Percentiles rank a stretch among this genome's conserved stretches.
Conservation (phyloP, 2,888 invertebrate species). For the Hoplodrina ambigua region DNA sequence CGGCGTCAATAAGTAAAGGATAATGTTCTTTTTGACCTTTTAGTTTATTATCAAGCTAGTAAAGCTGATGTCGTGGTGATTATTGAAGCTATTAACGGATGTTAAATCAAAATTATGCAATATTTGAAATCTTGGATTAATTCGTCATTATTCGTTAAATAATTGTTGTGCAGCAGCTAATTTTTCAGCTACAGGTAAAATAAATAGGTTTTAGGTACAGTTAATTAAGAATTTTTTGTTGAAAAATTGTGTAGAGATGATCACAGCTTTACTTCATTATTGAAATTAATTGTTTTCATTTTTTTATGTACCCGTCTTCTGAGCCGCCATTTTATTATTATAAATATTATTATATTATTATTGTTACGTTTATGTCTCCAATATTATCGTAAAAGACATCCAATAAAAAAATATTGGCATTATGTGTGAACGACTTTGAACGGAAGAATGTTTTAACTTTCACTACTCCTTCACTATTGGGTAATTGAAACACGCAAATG, state of each 20-base stretch:
- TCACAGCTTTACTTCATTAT: not conserved
- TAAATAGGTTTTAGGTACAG: not conserved
- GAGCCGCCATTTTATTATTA: not conserved
- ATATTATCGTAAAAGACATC: not conserved
- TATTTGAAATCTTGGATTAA: not conserved
- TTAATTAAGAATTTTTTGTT: not conserved
- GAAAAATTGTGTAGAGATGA: not conserved
- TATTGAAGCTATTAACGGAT: not conserved
- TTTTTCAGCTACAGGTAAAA: not conserved
- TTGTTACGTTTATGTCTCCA: constrained; percentile 1
- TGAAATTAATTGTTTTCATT: not conserved
- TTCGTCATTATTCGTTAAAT: not conserved
- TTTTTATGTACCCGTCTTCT: not conserved
- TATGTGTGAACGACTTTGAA: constrained; percentile 13
- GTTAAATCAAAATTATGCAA: not conserved
- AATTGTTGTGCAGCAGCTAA: not conserved
- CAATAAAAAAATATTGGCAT: constrained; percentile 8
- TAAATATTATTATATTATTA: not conserved
- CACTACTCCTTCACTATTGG: constrained; percentile 37
- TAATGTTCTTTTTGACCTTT: not conserved
- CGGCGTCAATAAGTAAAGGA: not conserved
- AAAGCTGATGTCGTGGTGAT: not conserved
- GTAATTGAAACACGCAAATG: constrained; percentile 39
- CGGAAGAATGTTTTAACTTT: constrained; percentile 42
- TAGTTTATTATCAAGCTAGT: not conserved